Conservation (phyloP, 2,113 vertebrate species). For the Pyrgilauda ruficollis region DNA sequence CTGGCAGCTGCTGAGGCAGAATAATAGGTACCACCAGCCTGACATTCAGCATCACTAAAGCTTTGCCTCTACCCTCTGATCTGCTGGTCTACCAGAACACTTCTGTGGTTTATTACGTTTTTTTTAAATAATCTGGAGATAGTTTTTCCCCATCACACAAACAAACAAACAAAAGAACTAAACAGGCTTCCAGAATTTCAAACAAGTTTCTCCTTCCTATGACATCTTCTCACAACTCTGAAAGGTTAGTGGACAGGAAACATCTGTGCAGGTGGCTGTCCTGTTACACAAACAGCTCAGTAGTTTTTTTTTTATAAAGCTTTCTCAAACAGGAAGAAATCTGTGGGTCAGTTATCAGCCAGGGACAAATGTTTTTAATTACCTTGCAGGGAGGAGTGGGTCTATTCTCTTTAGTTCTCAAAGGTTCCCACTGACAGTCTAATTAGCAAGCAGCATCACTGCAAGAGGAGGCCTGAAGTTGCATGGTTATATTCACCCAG, state of each 20-base stretch:
- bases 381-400: neutral
- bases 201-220: neutral
- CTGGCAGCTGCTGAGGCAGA: neutral
- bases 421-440: neutral
- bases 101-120: fast-evolving
- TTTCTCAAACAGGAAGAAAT: neutral
- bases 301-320: slow-evolving; percentile 7
- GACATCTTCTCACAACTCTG: neutral
- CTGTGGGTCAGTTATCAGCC: slow-evolving; percentile 14
- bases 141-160: neutral
- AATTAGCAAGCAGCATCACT: slow-evolving; percentile 27
- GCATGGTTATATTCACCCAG: neutral
- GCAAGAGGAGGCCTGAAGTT: neutral
- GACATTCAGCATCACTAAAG: neutral
- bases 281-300: neutral
- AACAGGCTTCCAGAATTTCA: neutral
- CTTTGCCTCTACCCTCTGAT: neutral
- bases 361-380: slow-evolving; percentile 54
- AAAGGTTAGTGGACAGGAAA: neutral
- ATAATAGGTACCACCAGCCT: neutral
- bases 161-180: neutral
- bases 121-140: neutral
- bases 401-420: neutral
- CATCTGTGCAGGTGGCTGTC: neutral
- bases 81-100: neutral